Base-by-base conservation (phyloP, 2,888 invertebrate species). In the Camponotus fellah region DNA sequence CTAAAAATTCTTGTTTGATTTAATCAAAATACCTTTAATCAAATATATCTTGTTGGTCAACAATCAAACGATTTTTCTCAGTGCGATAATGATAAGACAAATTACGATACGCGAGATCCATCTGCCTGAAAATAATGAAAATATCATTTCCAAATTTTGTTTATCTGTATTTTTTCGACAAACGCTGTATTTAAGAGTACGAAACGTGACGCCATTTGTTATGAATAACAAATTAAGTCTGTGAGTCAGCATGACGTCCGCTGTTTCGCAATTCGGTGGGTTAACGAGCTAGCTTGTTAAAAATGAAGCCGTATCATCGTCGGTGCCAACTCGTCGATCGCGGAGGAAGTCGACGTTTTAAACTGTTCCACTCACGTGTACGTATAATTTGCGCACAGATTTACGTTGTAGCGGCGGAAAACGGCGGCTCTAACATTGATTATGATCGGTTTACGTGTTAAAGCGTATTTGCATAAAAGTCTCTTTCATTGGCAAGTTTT, bases 401-500 rank as follows among this genome's bases (percentile, higher is more conserved):
- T 80, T 80, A 40, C 58, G 10, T 5, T 21, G 58, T 17, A 34
- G 72, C 46, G 72, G 26, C 21, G 8, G 49, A 53, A 26, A 26
- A 17, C 34, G 32, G 56, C 37, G 46, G 21, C 72, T 60, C 21
- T 43, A 79, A 60, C 72, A 80, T 80, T 74, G 79, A 80, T 80
- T 80, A 80, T 58, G 75, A 74, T 80, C 46, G 75, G 74, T 80
- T 74, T 79, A 72, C 79, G 74, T 43, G 74, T 34, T 80, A 80
- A 80, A 80, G 37, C 17, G 60, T 49, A 80, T 80, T 72, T 80
- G 79, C 79, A 80, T 80, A 80, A 80, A 80, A 72, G 79, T 80
- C 79, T 80, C 79, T 60, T 74, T 72, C 74, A 80, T 80, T 74
- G 79, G 74, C 79, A 80, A 80, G 79, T 72, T 80, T 80, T 80